phyloP scores from a whole-genome alignment of 35 echinoderm and acorn worm species.

The Stichopus chloronotus region DNA sequence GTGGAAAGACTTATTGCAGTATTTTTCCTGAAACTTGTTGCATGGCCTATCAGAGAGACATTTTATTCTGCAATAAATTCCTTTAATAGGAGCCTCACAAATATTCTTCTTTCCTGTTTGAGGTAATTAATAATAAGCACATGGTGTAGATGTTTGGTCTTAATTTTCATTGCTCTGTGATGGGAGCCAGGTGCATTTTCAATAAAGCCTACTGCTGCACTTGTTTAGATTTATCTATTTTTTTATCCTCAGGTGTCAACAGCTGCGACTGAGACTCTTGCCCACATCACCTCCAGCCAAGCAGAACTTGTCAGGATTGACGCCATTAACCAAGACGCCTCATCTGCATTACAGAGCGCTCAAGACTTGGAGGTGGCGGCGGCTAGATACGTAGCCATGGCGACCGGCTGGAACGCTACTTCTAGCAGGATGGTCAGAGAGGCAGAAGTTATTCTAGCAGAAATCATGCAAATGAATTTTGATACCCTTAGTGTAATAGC shows the following conservation, averaged over 20 bases:
- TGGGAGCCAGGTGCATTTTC: too few relatives aligned
- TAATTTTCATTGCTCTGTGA: too few relatives aligned
- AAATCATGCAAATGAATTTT: background rate
- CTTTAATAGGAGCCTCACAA: too few relatives aligned
- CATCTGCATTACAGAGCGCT: background rate
- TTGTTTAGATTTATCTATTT: too few relatives aligned
- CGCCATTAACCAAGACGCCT: background rate
- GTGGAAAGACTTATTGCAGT: too few relatives aligned
- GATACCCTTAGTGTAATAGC: background rate
- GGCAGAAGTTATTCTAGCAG: slow-evolving; percentile 2
- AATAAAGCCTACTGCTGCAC: too few relatives aligned
- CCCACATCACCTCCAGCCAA: background rate
- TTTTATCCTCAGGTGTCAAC: background rate
- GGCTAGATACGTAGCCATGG: background rate
- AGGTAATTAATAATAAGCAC: too few relatives aligned
- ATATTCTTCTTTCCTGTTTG: too few relatives aligned
- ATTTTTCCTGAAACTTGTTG: too few relatives aligned
- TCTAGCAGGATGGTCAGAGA: background rate
- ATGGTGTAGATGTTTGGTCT: too few relatives aligned
- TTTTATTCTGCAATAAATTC: too few relatives aligned
- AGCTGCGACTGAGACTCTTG: background rate
- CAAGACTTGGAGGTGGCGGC: background rate
- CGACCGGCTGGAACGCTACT: background rate
- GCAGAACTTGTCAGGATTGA: background rate
- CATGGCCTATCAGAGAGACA: too few relatives aligned